These are phyloP conservation scores for Manacus vitellinus DNA, from an alignment of 2,113 vertebrate species.

Conservation along the genomic window DNA sequence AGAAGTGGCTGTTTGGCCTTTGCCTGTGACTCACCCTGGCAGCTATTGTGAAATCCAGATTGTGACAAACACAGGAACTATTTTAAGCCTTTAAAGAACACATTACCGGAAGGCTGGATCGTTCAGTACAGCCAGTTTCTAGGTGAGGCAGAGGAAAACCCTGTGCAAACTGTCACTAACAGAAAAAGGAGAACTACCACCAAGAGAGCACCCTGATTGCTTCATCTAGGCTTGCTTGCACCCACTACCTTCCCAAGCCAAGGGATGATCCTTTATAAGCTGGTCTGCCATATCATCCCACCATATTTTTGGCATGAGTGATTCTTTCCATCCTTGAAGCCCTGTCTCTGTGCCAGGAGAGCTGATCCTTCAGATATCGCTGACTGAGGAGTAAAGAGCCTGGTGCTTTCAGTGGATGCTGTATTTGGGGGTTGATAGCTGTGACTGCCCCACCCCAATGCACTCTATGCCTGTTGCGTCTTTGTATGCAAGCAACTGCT, in stretches of 20 bases:
- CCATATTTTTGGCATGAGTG: background rate
- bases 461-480: background rate
- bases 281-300: fast-evolving
- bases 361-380: background rate
- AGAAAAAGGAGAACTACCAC: background rate
- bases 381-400: fast-evolving
- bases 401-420: background rate
- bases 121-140: background rate
- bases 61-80: conserved; percentile 22
- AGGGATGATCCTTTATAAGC: fast-evolving
- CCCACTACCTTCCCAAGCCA: background rate
- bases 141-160: background rate
- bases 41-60: conserved; percentile 10
- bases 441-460: background rate
- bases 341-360: background rate
- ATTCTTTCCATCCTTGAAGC: background rate
- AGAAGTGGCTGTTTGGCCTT: background rate
- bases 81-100: conserved; percentile 19
- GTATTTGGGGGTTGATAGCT: background rate
- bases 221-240: background rate
- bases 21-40: background rate
- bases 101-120: background rate
- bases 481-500: background rate
- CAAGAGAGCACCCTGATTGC: fast-evolving
- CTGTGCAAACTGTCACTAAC: background rate